These are phyloP conservation scores for Strongylocentrotus purpuratus DNA, from an alignment of 35 echinoderm and acorn worm genomes.

Conservation along the genomic window DNA sequence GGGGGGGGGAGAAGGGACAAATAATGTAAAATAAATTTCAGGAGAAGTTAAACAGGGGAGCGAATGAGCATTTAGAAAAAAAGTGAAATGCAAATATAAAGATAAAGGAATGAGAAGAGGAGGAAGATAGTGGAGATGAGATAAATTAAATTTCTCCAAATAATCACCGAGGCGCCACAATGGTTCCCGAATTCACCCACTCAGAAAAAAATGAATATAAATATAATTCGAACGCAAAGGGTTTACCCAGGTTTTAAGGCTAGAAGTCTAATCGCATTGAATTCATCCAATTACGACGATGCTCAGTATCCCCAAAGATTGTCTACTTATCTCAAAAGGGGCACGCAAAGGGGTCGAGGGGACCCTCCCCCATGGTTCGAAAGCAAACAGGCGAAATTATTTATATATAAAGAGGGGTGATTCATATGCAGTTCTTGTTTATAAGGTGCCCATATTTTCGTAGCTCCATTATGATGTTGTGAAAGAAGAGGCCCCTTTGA, in stretches of 20 bases:
- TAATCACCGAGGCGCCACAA: slow-evolving; percentile 26
- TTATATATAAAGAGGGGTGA: not conserved
- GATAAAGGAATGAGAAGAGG: not conserved
- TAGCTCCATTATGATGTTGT: too few species aligned
- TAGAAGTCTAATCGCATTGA: slow-evolving; percentile 25
- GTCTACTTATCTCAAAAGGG: not conserved
- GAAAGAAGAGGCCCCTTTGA: too few species aligned
- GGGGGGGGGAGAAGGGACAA: too few species aligned
- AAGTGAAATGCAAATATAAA: not conserved
- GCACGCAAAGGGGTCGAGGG: not conserved
- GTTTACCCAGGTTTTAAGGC: slow-evolving; percentile 4
- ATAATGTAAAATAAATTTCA: not conserved
- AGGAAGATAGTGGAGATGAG: not conserved
- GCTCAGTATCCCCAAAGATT: not conserved
- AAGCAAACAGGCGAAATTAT: not conserved
- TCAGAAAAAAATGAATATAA: slow-evolving; percentile 3
- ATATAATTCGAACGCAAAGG: not conserved
- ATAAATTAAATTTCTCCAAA: slow-evolving; percentile 42
- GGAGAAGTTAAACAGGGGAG: not conserved
- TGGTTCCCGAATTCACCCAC: not conserved
- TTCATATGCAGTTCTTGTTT: too few species aligned
- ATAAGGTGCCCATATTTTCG: too few species aligned
- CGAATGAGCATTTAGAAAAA: not conserved
- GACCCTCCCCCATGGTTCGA: not conserved
- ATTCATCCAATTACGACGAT: slow-evolving; percentile 26